Conservation (phyloP, 2,797 vertebrate genomes). For the Thaleichthys pacificus region DNA sequence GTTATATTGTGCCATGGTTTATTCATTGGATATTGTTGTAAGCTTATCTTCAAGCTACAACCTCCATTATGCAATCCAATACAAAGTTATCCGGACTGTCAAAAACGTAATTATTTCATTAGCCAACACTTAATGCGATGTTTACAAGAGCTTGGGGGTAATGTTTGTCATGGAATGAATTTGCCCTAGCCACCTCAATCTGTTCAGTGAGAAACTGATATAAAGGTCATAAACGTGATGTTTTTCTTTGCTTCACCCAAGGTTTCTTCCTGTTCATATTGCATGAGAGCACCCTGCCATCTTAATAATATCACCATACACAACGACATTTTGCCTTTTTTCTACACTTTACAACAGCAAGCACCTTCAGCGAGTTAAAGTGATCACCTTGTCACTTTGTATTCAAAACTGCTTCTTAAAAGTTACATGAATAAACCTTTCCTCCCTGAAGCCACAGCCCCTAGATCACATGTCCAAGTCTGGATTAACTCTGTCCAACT, state of each 20-base stretch:
- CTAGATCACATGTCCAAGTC: neutral
- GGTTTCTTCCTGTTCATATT: neutral
- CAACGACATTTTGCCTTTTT: neutral
- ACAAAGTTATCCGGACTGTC: no score
- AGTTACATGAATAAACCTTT: constrained; percentile 11
- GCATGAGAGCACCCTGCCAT: neutral
- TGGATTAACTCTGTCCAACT: constrained; percentile 32
- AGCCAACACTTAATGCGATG: neutral
- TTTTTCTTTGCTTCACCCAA: neutral
- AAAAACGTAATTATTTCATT: neutral
- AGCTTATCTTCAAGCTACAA: constrained; percentile 7
- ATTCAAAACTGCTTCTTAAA: constrained; percentile 28
- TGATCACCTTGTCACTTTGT: constrained; percentile 24
- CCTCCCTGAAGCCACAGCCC: constrained; percentile 2
- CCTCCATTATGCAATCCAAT: neutral
- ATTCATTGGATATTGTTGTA: neutral
- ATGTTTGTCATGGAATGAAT: neutral
- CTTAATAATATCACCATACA: neutral
- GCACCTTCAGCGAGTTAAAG: neutral
- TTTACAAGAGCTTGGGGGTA: neutral
- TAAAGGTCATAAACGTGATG: neutral
- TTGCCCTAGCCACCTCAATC: neutral
- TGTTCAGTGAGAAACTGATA: neutral
- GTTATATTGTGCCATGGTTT: neutral
- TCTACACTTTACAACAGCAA: neutral